Percentiles rank a stretch among this genome's conserved stretches.
These are phyloP conservation scores for Loxodonta africana DNA, from an alignment of 2,113 vertebrate genomes.

Conservation along the genomic window DNA sequence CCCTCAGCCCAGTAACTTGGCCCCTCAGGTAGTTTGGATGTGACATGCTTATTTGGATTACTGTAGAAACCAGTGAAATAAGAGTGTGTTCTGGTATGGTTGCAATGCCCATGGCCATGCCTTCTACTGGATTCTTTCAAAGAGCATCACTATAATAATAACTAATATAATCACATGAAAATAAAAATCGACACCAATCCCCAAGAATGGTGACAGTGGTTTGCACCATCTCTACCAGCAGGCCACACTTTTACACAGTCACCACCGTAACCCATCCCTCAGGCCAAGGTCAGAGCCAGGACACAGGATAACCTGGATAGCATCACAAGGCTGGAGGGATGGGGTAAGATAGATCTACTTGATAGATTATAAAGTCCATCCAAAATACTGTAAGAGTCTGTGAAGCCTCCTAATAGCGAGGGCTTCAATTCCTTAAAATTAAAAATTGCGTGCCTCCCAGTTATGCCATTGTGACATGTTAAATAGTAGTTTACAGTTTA, in stretches of 20 bases:
- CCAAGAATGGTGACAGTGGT: neutral
- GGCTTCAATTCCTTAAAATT: constrained; percentile 12
- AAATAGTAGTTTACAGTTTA: neutral
- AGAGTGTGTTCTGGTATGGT: neutral
- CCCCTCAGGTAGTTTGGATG: too few species aligned
- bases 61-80: neutral
- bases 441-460: neutral
- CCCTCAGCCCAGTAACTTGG: too few species aligned
- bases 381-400: neutral
- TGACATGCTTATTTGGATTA: neutral
- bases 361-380: neutral
- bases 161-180: fast-evolving
- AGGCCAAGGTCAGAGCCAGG: neutral
- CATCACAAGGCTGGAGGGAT: neutral
- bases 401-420: neutral
- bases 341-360: neutral
- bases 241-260: neutral
- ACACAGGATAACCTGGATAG: neutral
- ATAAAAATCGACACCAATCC: fast-evolving
- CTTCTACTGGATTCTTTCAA: neutral
- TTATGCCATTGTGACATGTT: neutral
- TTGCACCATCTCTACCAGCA: neutral
- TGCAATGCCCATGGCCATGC: fast-evolving
- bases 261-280: neutral
- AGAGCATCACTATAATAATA: neutral